phyloP scores from a whole-genome alignment of 92 coral and sea anemone genomes.

The Actinostola sp. region DNA sequence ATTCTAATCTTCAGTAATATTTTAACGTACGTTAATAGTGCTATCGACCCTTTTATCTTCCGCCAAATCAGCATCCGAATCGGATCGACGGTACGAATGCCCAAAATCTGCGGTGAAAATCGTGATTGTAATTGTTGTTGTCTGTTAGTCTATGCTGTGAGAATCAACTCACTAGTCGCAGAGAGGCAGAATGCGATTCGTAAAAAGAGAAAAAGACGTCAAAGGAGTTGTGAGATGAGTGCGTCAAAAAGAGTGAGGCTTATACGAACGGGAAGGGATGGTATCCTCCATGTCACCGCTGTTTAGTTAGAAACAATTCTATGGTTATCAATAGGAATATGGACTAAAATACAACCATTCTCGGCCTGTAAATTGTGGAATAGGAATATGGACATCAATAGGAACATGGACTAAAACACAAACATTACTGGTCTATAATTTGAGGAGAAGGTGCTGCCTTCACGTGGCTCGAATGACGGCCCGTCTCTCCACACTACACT shows the following conservation, averaged over 20 bases:
- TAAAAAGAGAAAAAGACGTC: conserved; percentile 1
- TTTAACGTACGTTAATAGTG: conserved; percentile 77
- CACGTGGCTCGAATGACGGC: too few species aligned
- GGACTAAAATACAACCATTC: neutral
- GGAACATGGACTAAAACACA: too few species aligned
- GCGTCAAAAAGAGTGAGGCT: conserved; percentile 6
- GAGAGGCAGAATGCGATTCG: conserved; percentile 47
- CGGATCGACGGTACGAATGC: conserved; percentile 19
- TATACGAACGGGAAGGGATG: neutral
- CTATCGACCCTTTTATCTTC: conserved; percentile 83
- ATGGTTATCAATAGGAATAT: too few species aligned
- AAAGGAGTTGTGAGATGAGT: neutral
- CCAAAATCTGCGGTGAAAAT: conserved; percentile 15
- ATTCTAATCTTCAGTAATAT: conserved; percentile 74
- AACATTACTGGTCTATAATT: too few species aligned
- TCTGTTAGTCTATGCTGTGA: conserved; percentile 15
- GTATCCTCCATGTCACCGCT: neutral
- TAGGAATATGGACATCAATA: neutral
- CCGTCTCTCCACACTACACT: too few species aligned
- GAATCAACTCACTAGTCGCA: conserved; percentile 27
- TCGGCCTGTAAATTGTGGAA: too few species aligned
- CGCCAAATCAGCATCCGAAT: conserved; percentile 61
- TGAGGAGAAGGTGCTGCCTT: too few species aligned
- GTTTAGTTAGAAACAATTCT: too few species aligned
- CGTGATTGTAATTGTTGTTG: conserved; percentile 29